Conservation (phyloP, 2,113 vertebrate species). For the Hemicordylus capensis region DNA sequence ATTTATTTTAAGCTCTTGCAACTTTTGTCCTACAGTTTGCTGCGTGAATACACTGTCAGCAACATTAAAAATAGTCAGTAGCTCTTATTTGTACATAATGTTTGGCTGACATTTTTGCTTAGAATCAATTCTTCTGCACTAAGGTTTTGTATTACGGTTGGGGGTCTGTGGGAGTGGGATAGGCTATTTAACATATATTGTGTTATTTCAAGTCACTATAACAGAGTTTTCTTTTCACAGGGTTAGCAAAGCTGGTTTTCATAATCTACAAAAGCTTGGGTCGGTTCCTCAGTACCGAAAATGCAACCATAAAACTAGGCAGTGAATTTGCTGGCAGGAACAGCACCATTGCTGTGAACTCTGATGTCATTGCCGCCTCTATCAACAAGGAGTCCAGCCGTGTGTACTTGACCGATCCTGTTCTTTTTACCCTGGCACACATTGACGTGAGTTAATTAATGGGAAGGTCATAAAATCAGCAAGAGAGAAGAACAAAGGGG, state of each 20-base stretch:
- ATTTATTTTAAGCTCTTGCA: slow-evolving; percentile 29
- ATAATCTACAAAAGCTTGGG: slow-evolving; percentile 97
- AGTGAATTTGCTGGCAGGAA: slow-evolving; percentile 87
- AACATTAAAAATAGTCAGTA: slow-evolving; percentile 43
- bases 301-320: slow-evolving; percentile 92
- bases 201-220: background rate
- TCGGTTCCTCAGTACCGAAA: slow-evolving; percentile 95
- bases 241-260: slow-evolving; percentile 96
- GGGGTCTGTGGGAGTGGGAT: background rate
- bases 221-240: slow-evolving; percentile 67
- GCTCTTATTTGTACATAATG: background rate
- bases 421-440: slow-evolving; percentile 96
- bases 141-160: background rate
- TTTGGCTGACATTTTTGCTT: background rate
- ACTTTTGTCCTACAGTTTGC: slow-evolving; percentile 20
- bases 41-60: slow-evolving; percentile 14
- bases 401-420: slow-evolving; percentile 95
- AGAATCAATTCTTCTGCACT: slow-evolving; percentile 6
- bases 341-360: slow-evolving; percentile 93
- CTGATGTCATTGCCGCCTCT: slow-evolving; percentile 94
- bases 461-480: slow-evolving; percentile 76
- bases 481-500: slow-evolving; percentile 65
- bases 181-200: background rate
- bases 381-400: slow-evolving; percentile 99
- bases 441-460: slow-evolving; percentile 91